Evolutionary conservation across 1,140 invertebrate species (phyloP), one percentile per base, ranked within the genome.

Genomic region (Zophobas atratus): DNA sequence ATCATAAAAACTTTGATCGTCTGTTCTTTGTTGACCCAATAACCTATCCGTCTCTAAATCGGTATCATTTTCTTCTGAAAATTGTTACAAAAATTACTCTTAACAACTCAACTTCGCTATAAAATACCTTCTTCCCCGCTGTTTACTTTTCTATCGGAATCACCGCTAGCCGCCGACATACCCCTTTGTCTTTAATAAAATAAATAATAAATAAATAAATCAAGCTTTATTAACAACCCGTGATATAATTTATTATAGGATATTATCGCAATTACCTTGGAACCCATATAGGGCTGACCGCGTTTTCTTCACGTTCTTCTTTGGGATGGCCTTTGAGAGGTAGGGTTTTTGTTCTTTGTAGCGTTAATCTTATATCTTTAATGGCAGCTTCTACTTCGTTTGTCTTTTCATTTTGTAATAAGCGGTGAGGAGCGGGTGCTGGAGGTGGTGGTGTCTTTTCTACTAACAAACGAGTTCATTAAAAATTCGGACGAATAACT

Each of bases 1-100:
- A 84, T 96, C 95, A 82, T 95, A 97, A 86, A 96, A 97, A 78
- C 95, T 94, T 87, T 95, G 94, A 86, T 97, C 95, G 81, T 97
- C 95, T 6, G 95, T 94, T 77, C 95, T 89, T 84, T 97, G 95
- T 85, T 97, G 95, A 1, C 96, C 96, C 36, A 97, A 89, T 55
- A 97, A 88, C 82, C 96, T 89, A 87, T 97, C 96, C 20, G 96
- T 97, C 88, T 97, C 96, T 72, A 96, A 88, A 84, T 96, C 95
- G 0, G 95, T 96, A 81, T 96, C 95, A 4, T 94, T 94, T 87
- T 96, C 95, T 84, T 95, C 94, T 90, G 81, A 33, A 87, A 83
- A 39, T 83, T 46, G 79, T 56, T 51, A 51, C 43, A 46, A 8
- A 4, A 77, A 77, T 77, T 33, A 63, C 71, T 73, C 60, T 39